These are phyloP conservation scores for Adelges cooleyi DNA, from an alignment of 1,140 invertebrate genomes.

Conservation along the genomic window DNA sequence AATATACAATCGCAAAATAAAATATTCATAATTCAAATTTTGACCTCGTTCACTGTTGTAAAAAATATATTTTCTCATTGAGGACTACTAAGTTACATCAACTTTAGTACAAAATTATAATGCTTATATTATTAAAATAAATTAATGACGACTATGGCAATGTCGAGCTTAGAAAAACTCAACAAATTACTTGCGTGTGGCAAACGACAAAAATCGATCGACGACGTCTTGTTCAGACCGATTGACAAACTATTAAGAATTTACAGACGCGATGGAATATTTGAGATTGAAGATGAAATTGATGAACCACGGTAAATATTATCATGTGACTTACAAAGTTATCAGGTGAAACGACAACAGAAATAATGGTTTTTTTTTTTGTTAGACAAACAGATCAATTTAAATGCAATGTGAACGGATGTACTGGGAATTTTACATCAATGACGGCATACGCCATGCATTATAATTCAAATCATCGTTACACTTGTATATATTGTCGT, in stretches of 20 bases:
- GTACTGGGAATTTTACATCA: neutral
- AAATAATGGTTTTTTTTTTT: neutral
- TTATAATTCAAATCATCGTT: conserved; percentile 23
- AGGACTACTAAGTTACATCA: too few species aligned
- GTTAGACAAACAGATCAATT: neutral
- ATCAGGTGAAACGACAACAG: too few species aligned
- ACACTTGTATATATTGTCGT: conserved; percentile 3
- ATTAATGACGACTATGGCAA: too few species aligned
- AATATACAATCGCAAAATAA: too few species aligned
- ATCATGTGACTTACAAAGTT: too few species aligned
- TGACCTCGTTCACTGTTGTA: too few species aligned
- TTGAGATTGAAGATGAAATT: neutral
- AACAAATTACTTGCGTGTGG: neutral
- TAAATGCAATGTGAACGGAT: conserved; percentile 11
- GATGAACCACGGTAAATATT: neutral
- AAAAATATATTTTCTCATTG: too few species aligned
- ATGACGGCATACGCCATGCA: neutral
- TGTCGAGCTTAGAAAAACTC: neutral
- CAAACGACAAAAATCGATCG: neutral
- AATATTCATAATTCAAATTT: too few species aligned
- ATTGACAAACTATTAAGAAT: neutral
- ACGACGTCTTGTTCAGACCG: neutral
- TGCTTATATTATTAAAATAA: too few species aligned
- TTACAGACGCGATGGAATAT: neutral
- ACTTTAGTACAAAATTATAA: too few species aligned